Percentiles rank a stretch among this genome's conserved stretches.
Conservation (phyloP, 2,113 vertebrate species). For the Saguinus midas region DNA sequence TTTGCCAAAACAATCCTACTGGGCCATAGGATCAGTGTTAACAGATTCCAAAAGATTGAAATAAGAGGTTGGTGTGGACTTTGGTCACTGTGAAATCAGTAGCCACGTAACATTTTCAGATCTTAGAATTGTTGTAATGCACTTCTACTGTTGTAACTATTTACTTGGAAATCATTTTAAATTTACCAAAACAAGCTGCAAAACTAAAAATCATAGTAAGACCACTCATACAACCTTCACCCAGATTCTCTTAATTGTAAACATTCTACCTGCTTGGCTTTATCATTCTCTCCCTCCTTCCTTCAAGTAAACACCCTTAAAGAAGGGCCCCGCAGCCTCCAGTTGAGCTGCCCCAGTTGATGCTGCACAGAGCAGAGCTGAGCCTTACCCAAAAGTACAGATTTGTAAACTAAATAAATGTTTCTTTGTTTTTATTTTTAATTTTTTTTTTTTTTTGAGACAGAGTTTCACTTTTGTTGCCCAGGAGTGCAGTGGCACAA, state of each 20-base stretch:
- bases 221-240: background rate
- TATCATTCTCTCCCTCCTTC: background rate
- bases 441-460: too few relatives aligned
- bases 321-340: background rate
- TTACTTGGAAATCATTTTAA: background rate
- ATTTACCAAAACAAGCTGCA: background rate
- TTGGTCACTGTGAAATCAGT: background rate
- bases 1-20: background rate
- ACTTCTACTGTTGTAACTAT: background rate
- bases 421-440: background rate
- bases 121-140: background rate
- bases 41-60: background rate
- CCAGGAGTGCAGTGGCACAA: too few relatives aligned
- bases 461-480: too few relatives aligned
- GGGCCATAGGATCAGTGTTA: background rate
- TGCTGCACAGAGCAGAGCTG: background rate
- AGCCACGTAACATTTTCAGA: background rate
- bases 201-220: background rate
- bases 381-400: background rate
- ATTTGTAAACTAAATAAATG: background rate
- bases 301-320: background rate
- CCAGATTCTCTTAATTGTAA: background rate
- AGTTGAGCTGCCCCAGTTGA: fast-evolving
- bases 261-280: background rate
- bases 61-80: background rate